Conservation (phyloP, 2,113 vertebrate genomes). For the Jaculus jaculus region DNA sequence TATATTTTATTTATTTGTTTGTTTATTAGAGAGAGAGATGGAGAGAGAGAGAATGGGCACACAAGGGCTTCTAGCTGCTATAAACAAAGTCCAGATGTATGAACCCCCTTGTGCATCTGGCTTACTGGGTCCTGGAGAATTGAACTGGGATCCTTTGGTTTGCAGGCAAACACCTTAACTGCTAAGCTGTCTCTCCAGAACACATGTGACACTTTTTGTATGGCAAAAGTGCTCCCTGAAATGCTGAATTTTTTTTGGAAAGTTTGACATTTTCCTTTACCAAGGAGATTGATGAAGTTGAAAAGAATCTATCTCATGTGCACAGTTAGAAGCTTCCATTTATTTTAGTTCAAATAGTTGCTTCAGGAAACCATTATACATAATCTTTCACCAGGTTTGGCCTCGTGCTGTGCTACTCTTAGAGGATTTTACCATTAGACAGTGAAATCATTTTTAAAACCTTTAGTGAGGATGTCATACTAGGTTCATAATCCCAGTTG, state of each 20-base stretch:
- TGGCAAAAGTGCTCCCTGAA: neutral
- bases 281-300: neutral
- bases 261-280: neutral
- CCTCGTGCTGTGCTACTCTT: slow-evolving; percentile 9
- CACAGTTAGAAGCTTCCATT: neutral
- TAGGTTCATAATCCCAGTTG: neutral
- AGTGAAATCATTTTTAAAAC: neutral
- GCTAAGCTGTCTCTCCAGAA: no score
- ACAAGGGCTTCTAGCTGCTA: no score
- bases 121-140: no score
- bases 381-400: slow-evolving; percentile 18
- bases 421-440: neutral
- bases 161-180: no score
- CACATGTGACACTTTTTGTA: neutral
- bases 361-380: slow-evolving; percentile 26
- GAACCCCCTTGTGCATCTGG: no score
- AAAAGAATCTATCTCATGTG: neutral
- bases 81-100: no score
- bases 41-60: no score
- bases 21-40: no score
- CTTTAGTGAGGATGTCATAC: neutral
- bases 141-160: no score
- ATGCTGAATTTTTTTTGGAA: neutral
- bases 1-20: no score
- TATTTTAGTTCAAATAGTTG: slow-evolving; percentile 12